These are phyloP conservation scores for Ips typographus DNA, from an alignment of 1,140 invertebrate species.

Conservation along the genomic window DNA sequence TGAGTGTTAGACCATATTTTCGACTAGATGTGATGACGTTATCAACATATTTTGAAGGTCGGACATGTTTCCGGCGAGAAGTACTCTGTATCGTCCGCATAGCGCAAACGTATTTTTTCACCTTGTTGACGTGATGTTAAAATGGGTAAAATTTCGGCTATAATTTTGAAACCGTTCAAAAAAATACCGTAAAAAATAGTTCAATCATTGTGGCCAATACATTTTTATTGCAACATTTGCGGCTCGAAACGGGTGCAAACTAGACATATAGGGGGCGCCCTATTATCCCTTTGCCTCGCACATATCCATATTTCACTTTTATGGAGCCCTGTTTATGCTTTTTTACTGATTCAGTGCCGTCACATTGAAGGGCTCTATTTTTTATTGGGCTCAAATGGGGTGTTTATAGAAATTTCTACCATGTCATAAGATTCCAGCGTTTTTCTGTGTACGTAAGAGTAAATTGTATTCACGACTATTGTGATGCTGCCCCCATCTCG, in stretches of 20 bases:
- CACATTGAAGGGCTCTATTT: constrained; percentile 34
- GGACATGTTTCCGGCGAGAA: too few relatives aligned
- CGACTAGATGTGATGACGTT: too few relatives aligned
- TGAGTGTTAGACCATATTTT: too few relatives aligned
- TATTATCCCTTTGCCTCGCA: constrained; percentile 29
- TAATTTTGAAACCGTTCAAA: too few relatives aligned
- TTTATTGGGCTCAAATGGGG: constrained; percentile 31
- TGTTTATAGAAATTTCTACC: constrained; percentile 25
- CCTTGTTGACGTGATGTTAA: too few relatives aligned
- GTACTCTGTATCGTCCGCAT: too few relatives aligned
- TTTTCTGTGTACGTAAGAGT: too few relatives aligned
- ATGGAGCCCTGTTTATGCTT: constrained; percentile 36
- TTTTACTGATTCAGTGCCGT: constrained; percentile 39
- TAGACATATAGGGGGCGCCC: constrained; percentile 34
- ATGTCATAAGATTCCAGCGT: constrained; percentile 1
- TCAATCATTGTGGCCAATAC: constrained; percentile 14
- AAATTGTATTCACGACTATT: too few relatives aligned
- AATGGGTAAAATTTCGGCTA: too few relatives aligned
- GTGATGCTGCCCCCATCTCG: too few relatives aligned
- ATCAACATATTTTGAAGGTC: too few relatives aligned
- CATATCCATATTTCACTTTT: constrained; percentile 38
- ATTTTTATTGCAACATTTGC: constrained; percentile 30
- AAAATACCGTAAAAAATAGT: not conserved
- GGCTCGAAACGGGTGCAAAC: constrained; percentile 30
- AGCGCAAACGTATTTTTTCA: too few relatives aligned